Evolutionary conservation across 2,888 invertebrate species (phyloP), one percentile per base, ranked within the genome.

Genomic region (Hipparchia sbordonii): DNA sequence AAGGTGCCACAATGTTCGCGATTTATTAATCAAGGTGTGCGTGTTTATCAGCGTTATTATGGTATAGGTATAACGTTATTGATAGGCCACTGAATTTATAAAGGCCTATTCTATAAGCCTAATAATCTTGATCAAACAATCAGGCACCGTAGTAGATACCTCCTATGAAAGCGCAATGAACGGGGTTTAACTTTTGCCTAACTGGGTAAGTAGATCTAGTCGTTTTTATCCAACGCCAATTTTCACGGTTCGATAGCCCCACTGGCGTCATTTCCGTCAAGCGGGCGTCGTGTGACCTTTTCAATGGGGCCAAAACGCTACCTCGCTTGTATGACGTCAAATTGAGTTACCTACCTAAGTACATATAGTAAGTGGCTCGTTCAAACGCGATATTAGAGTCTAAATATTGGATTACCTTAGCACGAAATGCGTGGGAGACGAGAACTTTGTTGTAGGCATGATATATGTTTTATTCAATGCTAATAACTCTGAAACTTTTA

Each of bases 241-340:
- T 71, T 77, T 73, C 59, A 74, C 61, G 71, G 72, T 73, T 71
- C 73, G 70, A 66, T 68, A 66, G 72, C 70, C 74, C 74, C 77
- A 77, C 48, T 48, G 77, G 77, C 79, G 78, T 78, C 78, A 79
- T 79, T 78, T 78, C 77, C 79, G 74, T 75, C 74, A 72, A 72
- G 75, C 74, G 71, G 71, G 67, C 77, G 76, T 76, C 72, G 78
- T 75, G 75, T 80, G 81, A 81, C 82, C 82, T 82, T 81, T 77
- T 78, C 73, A 72, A 73, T 77, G 78, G 76, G 80, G 80, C 77
- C 77, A 77, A 78, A 79, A 72, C 77, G 72, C 62, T 74, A 72
- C 77, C 75, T 75, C 73, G 76, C 76, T 73, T 76, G 71, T 73
- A 73, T 78, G 78, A 78, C 77, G 79, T 78, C 78, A 79, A 74